Conservation (phyloP, 2,797 vertebrate genomes). For the Cercopithecus diana region DNA sequence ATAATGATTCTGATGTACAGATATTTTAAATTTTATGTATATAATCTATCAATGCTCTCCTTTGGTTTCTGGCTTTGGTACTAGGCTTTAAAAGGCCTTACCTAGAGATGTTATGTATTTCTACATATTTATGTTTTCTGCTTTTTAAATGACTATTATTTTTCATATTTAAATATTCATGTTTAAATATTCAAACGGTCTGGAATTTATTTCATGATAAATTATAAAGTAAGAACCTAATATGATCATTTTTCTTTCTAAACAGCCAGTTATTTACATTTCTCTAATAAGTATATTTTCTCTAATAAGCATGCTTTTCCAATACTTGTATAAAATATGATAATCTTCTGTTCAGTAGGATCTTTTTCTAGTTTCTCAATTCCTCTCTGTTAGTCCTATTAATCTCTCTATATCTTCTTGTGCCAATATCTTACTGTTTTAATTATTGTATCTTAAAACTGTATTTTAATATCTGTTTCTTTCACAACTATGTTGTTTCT, state of each 20-base stretch:
- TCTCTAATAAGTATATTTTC: neutral
- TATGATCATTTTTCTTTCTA: neutral
- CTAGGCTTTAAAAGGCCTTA: neutral
- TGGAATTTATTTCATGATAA: neutral
- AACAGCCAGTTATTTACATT: neutral
- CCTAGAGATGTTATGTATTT: neutral
- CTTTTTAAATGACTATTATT: neutral
- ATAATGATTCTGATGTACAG: neutral
- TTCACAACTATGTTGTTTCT: neutral
- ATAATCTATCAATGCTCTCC: neutral
- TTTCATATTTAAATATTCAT: too few relatives aligned
- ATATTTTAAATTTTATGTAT: neutral
- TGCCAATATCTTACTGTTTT: neutral
- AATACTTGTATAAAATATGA: neutral
- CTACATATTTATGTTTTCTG: neutral
- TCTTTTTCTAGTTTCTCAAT: neutral
- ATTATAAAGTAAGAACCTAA: neutral
- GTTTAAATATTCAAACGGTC: neutral
- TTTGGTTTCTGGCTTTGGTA: neutral
- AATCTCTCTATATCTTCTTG: neutral
- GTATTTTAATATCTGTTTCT: neutral
- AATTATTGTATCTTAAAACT: neutral
- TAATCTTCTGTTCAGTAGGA: neutral
- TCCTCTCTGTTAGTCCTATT: neutral
- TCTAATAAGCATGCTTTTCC: neutral